Evolutionary conservation across 2,888 invertebrate species (phyloP), one percentile per base, ranked within the genome.

Genomic region (Cheilosia variabilis): DNA sequence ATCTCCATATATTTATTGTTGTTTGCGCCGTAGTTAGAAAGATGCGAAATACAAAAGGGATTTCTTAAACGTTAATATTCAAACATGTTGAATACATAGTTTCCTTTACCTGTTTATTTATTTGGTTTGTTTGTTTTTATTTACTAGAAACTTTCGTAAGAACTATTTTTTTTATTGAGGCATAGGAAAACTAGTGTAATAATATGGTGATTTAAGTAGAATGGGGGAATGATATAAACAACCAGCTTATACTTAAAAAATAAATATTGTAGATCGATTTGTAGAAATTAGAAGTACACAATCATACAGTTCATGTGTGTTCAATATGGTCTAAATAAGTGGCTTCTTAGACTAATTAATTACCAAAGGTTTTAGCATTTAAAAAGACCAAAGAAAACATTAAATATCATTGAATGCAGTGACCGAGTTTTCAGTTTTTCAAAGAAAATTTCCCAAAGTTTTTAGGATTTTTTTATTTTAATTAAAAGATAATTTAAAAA

Each of bases 231-330:
- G 41, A 31, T 43, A 13, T 37, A 37, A 37, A 19, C 53, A 53
- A 55, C 31, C 52, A 37, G 66, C 52, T 60, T 60, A 41, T 58
- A 45, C 41, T 24, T 37, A 41, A 13, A 34, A 57, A 31, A 53
- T 15, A 2, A 34, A 63, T 41, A 19, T 62, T 10, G 60, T 72
- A 62, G 72, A 60, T 76, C 68, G 52, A 34, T 45, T 55, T 55
- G 73, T 73, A 73, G 73, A 73, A 34, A 45, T 41, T 73, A 73
- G 72, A 62, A 52, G 72, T 55, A 72, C n/a, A 62, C 31, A 22
- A 72, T 43, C 6, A 34, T 63, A 22, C 34, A 63, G 17, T 31
- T 62, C 15, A 63, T 15, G 19, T 50, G 27, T 22, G 34, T 65
- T 50, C 22, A 65, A n/a, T 10, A 50, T 37, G 37, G 34, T 47